A percentile compares a stretch with the other conserved stretches of the same genome.
Conservation (phyloP, 2,113 vertebrate genomes). For the Accipiter virgatus region DNA sequence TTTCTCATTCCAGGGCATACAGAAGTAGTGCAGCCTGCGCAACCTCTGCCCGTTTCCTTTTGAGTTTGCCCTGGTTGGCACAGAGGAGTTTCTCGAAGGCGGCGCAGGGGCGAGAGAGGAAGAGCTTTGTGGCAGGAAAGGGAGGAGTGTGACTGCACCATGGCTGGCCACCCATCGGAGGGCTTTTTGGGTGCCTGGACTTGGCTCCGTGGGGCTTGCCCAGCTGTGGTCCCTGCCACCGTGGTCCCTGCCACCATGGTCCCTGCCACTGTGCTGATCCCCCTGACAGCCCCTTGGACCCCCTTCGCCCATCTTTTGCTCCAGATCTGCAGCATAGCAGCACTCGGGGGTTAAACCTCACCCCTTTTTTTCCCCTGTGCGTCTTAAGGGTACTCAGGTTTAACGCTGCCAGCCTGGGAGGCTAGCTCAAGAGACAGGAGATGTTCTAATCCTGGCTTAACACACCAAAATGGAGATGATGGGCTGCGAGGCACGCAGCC, state of each 20-base stretch:
- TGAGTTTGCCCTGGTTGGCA: rapidly evolving
- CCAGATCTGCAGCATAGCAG: background rate
- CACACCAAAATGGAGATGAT: rapidly evolving
- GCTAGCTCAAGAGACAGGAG: background rate
- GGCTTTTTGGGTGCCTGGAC: background rate
- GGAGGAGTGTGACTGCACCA: background rate
- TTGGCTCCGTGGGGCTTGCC: rapidly evolving
- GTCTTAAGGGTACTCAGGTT: too few relatives aligned
- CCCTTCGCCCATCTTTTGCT: rapidly evolving
- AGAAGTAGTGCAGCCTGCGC: rapidly evolving
- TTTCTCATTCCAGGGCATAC: rapidly evolving
- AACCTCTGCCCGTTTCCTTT: background rate
- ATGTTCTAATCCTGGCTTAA: background rate
- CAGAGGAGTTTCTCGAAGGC: rapidly evolving
- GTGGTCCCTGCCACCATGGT: background rate
- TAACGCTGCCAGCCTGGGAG: too few relatives aligned
- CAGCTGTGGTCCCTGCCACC: background rate
- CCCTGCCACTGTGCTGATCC: background rate
- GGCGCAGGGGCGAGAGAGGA: background rate
- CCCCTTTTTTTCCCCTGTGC: rapidly evolving
- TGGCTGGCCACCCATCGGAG: background rate
- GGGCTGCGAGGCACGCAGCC: background rate
- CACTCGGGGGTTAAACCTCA: background rate
- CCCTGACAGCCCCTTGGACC: rapidly evolving
- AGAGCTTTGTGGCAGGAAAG: background rate